Conservation (phyloP, 2,113 vertebrate genomes). For the Elanus axillaris region DNA sequence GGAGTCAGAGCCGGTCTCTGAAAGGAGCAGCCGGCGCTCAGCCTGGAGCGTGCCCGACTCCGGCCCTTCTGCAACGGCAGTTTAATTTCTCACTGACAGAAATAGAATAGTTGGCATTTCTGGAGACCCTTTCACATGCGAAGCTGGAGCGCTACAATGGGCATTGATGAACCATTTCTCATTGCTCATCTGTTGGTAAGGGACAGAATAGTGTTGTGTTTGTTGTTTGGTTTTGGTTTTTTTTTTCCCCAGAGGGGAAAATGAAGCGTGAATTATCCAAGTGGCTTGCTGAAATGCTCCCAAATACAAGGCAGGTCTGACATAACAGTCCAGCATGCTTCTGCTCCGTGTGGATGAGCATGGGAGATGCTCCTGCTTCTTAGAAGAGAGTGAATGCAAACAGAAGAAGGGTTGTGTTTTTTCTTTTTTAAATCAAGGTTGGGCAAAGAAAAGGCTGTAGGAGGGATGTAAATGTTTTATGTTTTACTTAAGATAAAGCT, state of each 20-base stretch:
- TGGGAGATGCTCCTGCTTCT: neutral
- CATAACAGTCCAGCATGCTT: neutral
- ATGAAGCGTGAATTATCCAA: neutral
- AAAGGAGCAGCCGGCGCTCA: neutral
- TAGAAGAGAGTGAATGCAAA: neutral
- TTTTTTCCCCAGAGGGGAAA: neutral
- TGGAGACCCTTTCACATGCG: neutral
- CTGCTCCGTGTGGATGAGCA: neutral
- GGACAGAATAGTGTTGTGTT: neutral
- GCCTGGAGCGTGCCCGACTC: neutral
- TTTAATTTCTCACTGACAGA: neutral
- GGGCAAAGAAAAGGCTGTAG: neutral
- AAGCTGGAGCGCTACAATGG: neutral
- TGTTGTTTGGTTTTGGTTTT: too few relatives aligned
- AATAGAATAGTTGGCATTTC: neutral
- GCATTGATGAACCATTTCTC: neutral
- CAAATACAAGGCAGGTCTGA: neutral
- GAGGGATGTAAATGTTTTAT: neutral
- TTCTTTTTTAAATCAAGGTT: neutral
- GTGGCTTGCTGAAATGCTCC: neutral
- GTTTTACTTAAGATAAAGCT: neutral
- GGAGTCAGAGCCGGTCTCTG: neutral
- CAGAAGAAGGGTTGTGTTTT: neutral
- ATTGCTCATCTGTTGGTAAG: neutral
- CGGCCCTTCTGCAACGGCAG: neutral